Evolutionary conservation across 1,140 invertebrate genomes (phyloP).

Genomic region (Bombyx mandarina): DNA sequence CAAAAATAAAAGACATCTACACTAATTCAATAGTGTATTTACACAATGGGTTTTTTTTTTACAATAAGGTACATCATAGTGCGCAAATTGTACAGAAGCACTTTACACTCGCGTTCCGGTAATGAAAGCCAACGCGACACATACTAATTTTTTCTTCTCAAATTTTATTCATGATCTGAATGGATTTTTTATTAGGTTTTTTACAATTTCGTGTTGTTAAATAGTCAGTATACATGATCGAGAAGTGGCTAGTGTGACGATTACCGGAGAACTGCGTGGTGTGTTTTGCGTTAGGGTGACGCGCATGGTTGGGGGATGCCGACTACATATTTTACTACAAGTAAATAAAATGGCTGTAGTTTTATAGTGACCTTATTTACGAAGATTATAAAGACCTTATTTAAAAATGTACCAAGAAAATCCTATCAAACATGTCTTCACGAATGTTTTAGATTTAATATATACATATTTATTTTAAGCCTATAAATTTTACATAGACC

Average conservation of each 20-base stretch:
- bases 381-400: too few relatives aligned
- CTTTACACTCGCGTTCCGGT: background rate
- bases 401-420: too few relatives aligned
- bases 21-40: background rate
- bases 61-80: too few relatives aligned
- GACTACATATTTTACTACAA: slow-evolving; percentile 30
- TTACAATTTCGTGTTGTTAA: background rate
- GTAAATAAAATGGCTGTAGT: slow-evolving; percentile 23
- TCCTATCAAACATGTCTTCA: too few relatives aligned
- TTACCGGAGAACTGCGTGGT: slow-evolving; percentile 52
- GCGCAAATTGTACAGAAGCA: too few relatives aligned
- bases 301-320: slow-evolving; percentile 44
- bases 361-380: too few relatives aligned
- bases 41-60: too few relatives aligned
- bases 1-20: slow-evolving; percentile 21
- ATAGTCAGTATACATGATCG: slow-evolving; percentile 19
- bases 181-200: slow-evolving; percentile 17
- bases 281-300: slow-evolving; percentile 39
- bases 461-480: too few relatives aligned
- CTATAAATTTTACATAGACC: too few relatives aligned
- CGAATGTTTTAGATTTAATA: too few relatives aligned
- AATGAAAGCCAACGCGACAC: slow-evolving; percentile 6
- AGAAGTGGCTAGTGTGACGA: slow-evolving; percentile 39
- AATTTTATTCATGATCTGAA: slow-evolving; percentile 13
- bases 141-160: slow-evolving; percentile 1